Conservation (phyloP, 2,888 invertebrate genomes). For the Acanthosoma haemorrhoidale region DNA sequence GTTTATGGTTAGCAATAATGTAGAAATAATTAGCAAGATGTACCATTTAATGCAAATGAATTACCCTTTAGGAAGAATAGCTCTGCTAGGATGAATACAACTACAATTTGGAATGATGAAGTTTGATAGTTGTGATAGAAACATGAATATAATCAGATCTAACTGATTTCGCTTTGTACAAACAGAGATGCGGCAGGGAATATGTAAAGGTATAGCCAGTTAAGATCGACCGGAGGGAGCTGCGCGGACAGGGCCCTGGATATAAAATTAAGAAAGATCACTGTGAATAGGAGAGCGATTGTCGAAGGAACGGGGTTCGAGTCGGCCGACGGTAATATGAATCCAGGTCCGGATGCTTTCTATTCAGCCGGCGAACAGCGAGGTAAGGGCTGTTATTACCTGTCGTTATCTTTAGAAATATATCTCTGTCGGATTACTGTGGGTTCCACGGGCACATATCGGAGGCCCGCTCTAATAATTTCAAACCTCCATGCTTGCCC, state of each 20-base stretch:
- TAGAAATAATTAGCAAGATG: too few species aligned
- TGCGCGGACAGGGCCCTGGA: background rate
- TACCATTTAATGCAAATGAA: too few species aligned
- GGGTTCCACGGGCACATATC: background rate
- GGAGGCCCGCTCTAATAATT: conserved; percentile 4
- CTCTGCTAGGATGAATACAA: too few species aligned
- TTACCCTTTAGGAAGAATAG: too few species aligned
- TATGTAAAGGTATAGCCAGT: too few species aligned
- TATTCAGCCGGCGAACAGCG: background rate
- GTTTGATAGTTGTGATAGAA: too few species aligned
- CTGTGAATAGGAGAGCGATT: conserved; percentile 4
- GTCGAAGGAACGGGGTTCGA: background rate
- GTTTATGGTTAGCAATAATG: too few species aligned
- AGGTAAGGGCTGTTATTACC: conserved; percentile 1
- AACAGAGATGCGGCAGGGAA: too few species aligned
- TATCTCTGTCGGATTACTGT: background rate
- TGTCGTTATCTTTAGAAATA: conserved; percentile 9
- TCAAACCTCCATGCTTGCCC: background rate
- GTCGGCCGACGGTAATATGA: background rate
- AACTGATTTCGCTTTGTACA: too few species aligned
- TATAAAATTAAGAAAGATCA: background rate
- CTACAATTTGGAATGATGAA: too few species aligned
- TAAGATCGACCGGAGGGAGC: background rate
- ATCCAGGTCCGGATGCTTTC: background rate
- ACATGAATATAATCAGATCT: too few species aligned